phyloP scores from a whole-genome alignment of 2,888 invertebrate genomes.

The Sycophila texana region DNA sequence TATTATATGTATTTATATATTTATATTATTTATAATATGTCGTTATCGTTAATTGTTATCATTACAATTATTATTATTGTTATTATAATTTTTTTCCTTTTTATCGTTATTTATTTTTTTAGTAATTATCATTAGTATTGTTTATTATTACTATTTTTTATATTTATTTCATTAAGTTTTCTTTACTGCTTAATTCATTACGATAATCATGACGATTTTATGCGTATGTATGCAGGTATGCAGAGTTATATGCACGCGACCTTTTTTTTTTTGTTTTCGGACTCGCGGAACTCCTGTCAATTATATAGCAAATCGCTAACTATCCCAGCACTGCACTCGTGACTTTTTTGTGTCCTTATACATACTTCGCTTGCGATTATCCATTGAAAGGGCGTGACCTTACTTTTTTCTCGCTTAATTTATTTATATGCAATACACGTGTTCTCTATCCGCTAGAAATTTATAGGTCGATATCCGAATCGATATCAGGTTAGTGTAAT shows the following conservation, averaged over 20 bases:
- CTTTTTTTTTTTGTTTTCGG: slow-evolving; percentile 15
- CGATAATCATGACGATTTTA: slow-evolving; percentile 64
- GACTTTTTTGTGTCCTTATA: background rate
- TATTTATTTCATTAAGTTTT: slow-evolving; percentile 24
- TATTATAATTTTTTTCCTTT: slow-evolving; percentile 13
- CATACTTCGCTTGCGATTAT: background rate
- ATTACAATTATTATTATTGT: slow-evolving; percentile 55
- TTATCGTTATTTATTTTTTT: slow-evolving; percentile 43
- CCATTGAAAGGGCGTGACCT: background rate
- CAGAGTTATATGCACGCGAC: slow-evolving; percentile 47
- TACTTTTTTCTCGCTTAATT: slow-evolving; percentile 6
- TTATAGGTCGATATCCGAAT: slow-evolving; percentile 15
- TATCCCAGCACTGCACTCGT: background rate
- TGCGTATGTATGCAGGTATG: slow-evolving; percentile 56
- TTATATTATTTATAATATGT: slow-evolving; percentile 49
- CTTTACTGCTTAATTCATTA: slow-evolving; percentile 17
- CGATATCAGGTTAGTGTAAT: slow-evolving; percentile 9
- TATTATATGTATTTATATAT: slow-evolving; percentile 58
- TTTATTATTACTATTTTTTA: slow-evolving; percentile 21
- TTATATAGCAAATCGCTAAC: background rate
- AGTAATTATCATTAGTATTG: slow-evolving; percentile 61
- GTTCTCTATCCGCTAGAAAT: slow-evolving; percentile 27
- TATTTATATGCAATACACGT: slow-evolving; percentile 12
- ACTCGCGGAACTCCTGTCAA: slow-evolving; percentile 13
- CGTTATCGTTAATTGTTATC: slow-evolving; percentile 46